Conservation (phyloP, 53 echinoderm and acorn worm species). For the Arbacia lixula region DNA sequence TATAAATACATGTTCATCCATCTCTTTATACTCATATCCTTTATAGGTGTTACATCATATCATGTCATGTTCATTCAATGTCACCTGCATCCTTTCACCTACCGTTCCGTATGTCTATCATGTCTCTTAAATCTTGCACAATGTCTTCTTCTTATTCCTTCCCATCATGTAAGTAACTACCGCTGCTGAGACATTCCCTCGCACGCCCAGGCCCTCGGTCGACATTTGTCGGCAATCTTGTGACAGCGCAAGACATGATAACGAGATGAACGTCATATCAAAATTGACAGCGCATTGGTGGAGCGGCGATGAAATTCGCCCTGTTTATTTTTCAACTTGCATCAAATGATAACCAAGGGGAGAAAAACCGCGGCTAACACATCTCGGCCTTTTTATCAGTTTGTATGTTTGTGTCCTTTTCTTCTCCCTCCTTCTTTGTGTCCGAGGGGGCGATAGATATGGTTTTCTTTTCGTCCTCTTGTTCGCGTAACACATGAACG, state of each 20-base stretch:
- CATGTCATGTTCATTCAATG: too few relatives aligned
- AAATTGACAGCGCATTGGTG: not conserved
- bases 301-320: constrained; percentile 15
- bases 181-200: too few relatives aligned
- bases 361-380: constrained; percentile 27
- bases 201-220: too few relatives aligned
- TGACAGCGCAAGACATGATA: too few relatives aligned
- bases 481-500: constrained; percentile 4
- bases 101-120: too few relatives aligned
- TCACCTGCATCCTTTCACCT: too few relatives aligned
- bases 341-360: constrained; percentile 13
- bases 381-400: constrained; percentile 13
- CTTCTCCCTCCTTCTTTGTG: constrained; percentile 15
- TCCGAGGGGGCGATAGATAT: too few relatives aligned
- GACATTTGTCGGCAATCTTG: too few relatives aligned
- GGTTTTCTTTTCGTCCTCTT: not conserved
- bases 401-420: constrained; percentile 17
- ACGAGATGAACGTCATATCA: not conserved
- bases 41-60: not conserved
- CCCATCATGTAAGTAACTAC: too few relatives aligned
- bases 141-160: too few relatives aligned
- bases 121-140: too few relatives aligned
- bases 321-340: constrained; percentile 44
- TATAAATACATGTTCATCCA: too few relatives aligned
- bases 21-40: not conserved